Evolutionary conservation across 2,113 vertebrate genomes (phyloP).

Genomic region (Dromas ardeola): DNA sequence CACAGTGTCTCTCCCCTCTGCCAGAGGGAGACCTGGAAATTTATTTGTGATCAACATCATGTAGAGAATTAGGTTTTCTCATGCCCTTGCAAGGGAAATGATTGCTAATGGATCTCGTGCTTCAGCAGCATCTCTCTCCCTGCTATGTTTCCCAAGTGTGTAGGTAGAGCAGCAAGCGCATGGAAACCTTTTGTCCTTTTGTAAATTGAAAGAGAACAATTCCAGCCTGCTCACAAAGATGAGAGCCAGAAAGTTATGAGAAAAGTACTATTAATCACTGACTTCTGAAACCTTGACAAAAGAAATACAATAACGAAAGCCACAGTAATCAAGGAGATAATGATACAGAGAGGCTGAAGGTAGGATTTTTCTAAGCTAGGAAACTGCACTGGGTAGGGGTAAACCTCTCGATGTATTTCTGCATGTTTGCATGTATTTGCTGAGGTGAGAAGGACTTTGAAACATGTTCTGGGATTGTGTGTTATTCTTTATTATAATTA

Average conservation of each 20-base stretch:
- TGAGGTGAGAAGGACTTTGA: neutral
- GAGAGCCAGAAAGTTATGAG: neutral
- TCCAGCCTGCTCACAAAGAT: neutral
- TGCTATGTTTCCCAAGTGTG: neutral
- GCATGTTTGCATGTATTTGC: neutral
- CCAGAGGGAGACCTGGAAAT: neutral
- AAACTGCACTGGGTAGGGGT: neutral
- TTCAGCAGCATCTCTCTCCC: neutral
- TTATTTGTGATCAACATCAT: neutral
- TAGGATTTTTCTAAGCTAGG: neutral
- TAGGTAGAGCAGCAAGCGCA: neutral
- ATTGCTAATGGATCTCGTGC: neutral
- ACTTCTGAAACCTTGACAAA: neutral
- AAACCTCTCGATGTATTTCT: neutral
- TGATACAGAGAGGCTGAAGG: neutral
- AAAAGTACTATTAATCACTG: neutral
- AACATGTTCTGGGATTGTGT: neutral
- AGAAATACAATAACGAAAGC: neutral
- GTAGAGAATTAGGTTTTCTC: neutral
- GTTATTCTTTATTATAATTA: neutral
- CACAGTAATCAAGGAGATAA: neutral
- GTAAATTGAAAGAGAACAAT: neutral
- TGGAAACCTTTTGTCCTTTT: conserved; percentile 22
- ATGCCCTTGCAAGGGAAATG: neutral
- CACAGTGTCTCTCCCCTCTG: neutral